phyloP scores from a whole-genome alignment of 2,888 invertebrate species.

The Cordylochernes scorpioides region DNA sequence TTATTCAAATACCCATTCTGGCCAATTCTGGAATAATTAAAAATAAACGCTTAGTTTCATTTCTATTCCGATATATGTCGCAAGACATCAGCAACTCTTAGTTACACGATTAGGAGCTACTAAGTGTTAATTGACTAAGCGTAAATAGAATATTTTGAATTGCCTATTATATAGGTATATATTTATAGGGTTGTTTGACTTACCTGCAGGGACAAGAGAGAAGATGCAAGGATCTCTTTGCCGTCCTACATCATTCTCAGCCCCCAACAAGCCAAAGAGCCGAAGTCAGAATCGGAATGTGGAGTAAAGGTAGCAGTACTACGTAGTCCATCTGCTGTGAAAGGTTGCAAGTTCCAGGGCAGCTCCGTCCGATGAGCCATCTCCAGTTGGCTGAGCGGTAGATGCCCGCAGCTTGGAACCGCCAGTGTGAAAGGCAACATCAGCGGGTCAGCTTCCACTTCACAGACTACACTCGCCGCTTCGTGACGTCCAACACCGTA shows the following conservation, averaged over 20 bases:
- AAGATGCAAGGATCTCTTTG: conserved; percentile 16
- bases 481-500: conserved; percentile 15
- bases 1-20: too few species aligned
- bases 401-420: conserved; percentile 70
- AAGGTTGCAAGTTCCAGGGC: conserved; percentile 8
- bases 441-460: conserved; percentile 15
- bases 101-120: too few species aligned
- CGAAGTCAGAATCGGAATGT: conserved; percentile 16
- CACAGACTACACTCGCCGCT: conserved; percentile 13
- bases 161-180: too few species aligned
- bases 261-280: conserved; percentile 16
- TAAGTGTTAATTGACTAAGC: too few species aligned
- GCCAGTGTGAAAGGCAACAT: conserved; percentile 63
- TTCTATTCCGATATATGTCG: too few species aligned
- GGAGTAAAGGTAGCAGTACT: conserved; percentile 25
- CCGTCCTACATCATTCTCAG: conserved; percentile 15
- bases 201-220: conserved; percentile 32
- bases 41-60: too few species aligned
- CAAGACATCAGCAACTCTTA: too few species aligned
- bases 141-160: too few species aligned
- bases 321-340: conserved; percentile 32
- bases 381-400: too few species aligned
- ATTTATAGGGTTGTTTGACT: too few species aligned
- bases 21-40: too few species aligned
- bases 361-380: too few species aligned